Conservation (phyloP, 2,888 invertebrate species). For the Luperina nickerlii region DNA sequence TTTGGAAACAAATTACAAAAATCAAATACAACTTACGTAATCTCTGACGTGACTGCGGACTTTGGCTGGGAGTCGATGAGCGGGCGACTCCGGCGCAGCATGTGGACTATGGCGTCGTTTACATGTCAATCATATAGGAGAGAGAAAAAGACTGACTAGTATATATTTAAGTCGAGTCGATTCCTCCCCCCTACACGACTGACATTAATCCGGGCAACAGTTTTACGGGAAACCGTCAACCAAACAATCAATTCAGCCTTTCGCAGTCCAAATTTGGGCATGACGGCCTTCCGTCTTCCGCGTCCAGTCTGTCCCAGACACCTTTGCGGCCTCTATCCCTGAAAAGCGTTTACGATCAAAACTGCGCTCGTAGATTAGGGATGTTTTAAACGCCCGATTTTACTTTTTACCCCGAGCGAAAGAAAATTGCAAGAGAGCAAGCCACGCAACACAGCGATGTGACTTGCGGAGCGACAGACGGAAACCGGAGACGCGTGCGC, state of each 20-base stretch:
- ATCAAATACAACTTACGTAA: neutral
- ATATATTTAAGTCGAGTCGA: neutral
- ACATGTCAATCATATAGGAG: neutral
- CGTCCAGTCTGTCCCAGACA: neutral
- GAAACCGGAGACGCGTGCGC: neutral
- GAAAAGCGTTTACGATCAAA: neutral
- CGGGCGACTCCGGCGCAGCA: neutral
- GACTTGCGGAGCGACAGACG: neutral
- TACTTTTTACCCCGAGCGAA: neutral
- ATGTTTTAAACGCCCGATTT: neutral
- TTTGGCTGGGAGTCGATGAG: neutral
- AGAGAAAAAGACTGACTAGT: slow-evolving; percentile 7
- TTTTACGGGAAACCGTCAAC: neutral
- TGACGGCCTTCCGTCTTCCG: neutral
- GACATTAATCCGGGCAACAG: neutral
- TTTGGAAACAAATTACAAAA: neutral
- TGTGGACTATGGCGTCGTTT: neutral
- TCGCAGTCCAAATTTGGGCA: neutral
- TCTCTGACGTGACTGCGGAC: neutral
- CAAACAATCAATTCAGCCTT: neutral
- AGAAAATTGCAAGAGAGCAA: neutral
- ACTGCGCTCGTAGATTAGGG: neutral
- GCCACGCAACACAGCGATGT: neutral
- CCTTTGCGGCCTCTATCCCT: neutral
- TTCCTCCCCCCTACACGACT: neutral